These are phyloP conservation scores for Pyrochroa serraticornis DNA, from an alignment of 2,888 invertebrate species.

Conservation along the genomic window DNA sequence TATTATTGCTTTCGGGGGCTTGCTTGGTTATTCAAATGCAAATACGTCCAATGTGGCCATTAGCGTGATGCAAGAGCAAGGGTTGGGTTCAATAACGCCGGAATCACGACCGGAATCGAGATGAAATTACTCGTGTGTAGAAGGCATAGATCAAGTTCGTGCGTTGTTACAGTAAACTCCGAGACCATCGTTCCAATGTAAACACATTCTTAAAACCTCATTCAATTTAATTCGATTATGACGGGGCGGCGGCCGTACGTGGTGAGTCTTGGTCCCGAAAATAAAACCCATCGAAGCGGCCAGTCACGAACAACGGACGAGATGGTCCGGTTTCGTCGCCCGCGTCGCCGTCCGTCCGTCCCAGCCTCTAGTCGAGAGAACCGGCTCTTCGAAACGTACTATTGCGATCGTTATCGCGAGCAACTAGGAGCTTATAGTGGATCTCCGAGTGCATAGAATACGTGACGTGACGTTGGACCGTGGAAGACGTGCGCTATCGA, in stretches of 20 bases:
- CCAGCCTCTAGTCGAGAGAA: not conserved
- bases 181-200: not conserved
- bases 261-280: not conserved
- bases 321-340: not conserved
- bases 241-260: not conserved
- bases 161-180: conserved; percentile 6
- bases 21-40: no score
- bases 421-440: conserved; percentile 28
- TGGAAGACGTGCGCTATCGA: conserved; percentile 43
- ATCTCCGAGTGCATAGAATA: conserved; percentile 36
- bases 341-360: no score
- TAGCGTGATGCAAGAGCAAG: not conserved
- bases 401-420: conserved; percentile 27
- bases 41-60: no score
- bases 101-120: not conserved
- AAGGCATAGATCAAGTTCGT: not conserved
- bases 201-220: conserved; percentile 3
- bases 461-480: conserved; percentile 37
- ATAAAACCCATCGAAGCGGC: not conserved
- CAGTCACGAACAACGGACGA: not conserved
- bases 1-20: no score
- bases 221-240: conserved; percentile 7
- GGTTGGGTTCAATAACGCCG: not conserved
- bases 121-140: not conserved
- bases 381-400: conserved; percentile 8